Evolutionary conservation across 2,113 vertebrate species (phyloP).

Genomic region (Petroica traversi): DNA sequence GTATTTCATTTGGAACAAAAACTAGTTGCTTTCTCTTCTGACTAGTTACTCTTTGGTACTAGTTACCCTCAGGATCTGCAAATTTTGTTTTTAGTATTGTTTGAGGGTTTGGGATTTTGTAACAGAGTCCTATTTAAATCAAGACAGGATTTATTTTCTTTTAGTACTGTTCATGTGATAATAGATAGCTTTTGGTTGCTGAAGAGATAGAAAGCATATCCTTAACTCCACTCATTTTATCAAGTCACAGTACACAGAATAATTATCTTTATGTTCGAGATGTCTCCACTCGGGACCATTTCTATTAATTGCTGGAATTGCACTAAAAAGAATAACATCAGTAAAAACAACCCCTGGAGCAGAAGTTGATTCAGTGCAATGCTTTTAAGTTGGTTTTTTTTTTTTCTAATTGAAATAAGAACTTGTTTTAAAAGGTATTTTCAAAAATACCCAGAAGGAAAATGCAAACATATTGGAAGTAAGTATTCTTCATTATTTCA

Average conservation of each 20-base stretch:
- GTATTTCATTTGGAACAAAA: slow-evolving; percentile 49
- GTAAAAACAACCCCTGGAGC: background rate
- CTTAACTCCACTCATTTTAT: background rate
- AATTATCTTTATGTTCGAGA: background rate
- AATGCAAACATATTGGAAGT: background rate
- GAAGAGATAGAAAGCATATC: background rate
- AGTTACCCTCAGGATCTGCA: background rate
- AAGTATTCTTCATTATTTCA: background rate
- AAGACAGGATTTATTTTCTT: background rate
- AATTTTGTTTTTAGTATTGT: background rate
- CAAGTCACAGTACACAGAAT: background rate
- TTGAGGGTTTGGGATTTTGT: fast-evolving
- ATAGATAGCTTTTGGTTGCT: background rate
- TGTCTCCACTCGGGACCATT: background rate
- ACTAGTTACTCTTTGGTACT: background rate
- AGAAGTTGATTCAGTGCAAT: background rate
- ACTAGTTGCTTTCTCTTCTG: background rate
- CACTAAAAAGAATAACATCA: background rate
- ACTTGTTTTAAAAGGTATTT: background rate
- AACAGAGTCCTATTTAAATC: background rate
- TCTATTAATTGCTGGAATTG: background rate
- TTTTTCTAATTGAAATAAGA: background rate
- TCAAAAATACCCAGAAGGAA: background rate
- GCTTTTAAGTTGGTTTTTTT: background rate
- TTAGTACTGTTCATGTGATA: background rate